Evolutionary conservation across 2,113 vertebrate genomes (phyloP).

Genomic region (Cranoglanis bouderius): DNA sequence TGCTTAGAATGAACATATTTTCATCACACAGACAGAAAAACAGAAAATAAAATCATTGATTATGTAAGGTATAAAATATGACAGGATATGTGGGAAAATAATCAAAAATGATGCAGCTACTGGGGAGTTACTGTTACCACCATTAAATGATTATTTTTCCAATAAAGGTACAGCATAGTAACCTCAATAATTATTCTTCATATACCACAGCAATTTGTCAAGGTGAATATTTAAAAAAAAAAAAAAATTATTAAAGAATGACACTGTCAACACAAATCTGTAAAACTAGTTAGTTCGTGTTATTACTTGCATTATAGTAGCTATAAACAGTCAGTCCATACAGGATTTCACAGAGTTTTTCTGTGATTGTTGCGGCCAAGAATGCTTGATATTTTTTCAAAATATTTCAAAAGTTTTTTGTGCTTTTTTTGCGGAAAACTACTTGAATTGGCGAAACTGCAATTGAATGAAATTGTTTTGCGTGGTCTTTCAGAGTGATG

Average conservation of each 20-base stretch:
- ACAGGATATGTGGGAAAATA: neutral
- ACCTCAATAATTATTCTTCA: neutral
- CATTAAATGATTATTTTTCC: neutral
- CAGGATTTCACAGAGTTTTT: too few species aligned
- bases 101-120: neutral
- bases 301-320: neutral
- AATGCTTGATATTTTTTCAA: too few species aligned
- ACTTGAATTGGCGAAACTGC: too few species aligned
- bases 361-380: too few species aligned
- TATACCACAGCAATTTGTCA: neutral
- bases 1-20: neutral
- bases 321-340: neutral
- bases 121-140: neutral
- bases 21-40: neutral
- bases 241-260: neutral
- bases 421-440: too few species aligned
- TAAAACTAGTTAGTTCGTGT: neutral
- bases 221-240: neutral
- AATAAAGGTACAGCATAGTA: neutral
- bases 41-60: neutral
- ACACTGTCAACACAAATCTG: neutral
- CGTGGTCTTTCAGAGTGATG: too few species aligned
- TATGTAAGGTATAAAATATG: neutral
- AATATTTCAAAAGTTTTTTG: too few species aligned
- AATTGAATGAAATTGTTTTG: too few species aligned